Evolutionary conservation across 2,888 invertebrate species (phyloP), one percentile per base, ranked within the genome.

Genomic region (Drosophila sordidula): DNA sequence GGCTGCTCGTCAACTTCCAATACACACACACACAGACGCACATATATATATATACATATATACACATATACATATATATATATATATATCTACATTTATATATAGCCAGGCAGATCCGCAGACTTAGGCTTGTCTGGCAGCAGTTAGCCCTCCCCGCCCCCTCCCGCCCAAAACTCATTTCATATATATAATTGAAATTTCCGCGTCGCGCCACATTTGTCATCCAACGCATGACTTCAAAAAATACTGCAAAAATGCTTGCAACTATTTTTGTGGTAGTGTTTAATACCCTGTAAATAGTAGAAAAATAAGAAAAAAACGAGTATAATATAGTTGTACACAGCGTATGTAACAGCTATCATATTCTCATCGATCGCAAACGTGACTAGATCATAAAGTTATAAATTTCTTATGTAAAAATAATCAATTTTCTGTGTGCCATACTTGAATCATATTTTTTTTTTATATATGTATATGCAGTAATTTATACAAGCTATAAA

Each of bases 131-230:
- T 38, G 44, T 38, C 36, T 58, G 14, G 25, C 32, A 9, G 4
- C 9, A 22, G 34, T 34, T 34, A 34, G 34, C 34, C 36, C 22
- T 18, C 18, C 18, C 18, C 18, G 1, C 18, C 18, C 11, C 25
- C 6, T 0, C 1, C 11, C 11, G 1, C 38, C 34, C 16, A 34
- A 32, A 34, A 14, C 38, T 14, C 42, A 57, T 52, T 45, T 59
- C 41, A 55, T 56, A 39, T n/a, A 25, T 41, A 18, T 75, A 75
- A 75, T 75, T 75, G 77, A 75, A 75, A 75, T 59, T 63, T 45
- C 46, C 51, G 41, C 29, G 50, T 66, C 65, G 61, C 56, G 61
- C 44, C 72, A 66, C 66, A 76, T 76, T 70, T 70, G 46, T 66
- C 54, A 62, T 42, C 9, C 42, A 66, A 64, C 34, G 39, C 41